A percentile compares a stretch with the other conserved stretches of the same genome.
phyloP scores from a whole-genome alignment of 1,140 invertebrate species.

The Hylaeus anthracinus region DNA sequence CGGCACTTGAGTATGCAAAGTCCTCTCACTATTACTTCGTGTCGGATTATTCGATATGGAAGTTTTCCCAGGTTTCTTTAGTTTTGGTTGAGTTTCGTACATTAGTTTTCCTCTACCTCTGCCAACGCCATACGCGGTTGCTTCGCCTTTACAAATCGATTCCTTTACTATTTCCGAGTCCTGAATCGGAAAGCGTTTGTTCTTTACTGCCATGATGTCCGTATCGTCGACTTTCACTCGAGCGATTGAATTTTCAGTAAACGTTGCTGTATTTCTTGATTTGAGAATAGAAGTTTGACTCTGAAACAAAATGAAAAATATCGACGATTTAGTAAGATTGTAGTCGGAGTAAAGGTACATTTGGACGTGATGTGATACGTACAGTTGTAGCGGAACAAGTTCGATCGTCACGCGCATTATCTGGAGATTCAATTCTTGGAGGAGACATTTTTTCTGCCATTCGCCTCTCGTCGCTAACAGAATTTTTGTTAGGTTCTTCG shows the following conservation, averaged over 20 bases:
- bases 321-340: background rate
- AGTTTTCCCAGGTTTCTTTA: conserved; percentile 32
- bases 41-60: background rate
- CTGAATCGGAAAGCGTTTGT: background rate
- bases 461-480: background rate
- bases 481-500: background rate
- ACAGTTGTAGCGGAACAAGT: conserved; percentile 16
- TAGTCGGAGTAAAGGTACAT: background rate
- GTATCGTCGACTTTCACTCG: conserved; percentile 2
- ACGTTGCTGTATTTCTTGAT: conserved; percentile 22
- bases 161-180: conserved; percentile 43
- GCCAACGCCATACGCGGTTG: conserved; percentile 13
- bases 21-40: conserved; percentile 19
- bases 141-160: conserved; percentile 45
- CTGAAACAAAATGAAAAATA: conserved; percentile 9
- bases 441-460: background rate
- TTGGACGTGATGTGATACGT: background rate
- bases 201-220: background rate
- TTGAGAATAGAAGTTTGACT: conserved; percentile 4
- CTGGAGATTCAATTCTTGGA: conserved; percentile 4
- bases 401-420: background rate
- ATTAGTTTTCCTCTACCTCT: conserved; percentile 37
- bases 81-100: background rate
- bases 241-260: background rate
- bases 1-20: background rate